Evolutionary conservation across 2,888 invertebrate species (phyloP), one percentile per base, ranked within the genome.

Genomic region (Aethes cnicana): DNA sequence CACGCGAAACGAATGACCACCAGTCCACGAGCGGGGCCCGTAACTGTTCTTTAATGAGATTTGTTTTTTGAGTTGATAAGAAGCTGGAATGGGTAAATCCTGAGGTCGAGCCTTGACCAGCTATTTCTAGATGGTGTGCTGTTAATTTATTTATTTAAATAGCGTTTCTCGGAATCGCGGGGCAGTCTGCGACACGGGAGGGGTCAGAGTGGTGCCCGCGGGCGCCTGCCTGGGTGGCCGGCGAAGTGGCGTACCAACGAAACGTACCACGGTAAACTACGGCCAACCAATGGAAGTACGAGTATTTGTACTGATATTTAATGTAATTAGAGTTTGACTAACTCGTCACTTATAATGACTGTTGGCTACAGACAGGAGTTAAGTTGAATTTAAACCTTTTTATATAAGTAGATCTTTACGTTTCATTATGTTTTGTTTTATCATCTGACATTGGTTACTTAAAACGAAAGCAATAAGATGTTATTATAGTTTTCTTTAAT

Each of bases 11-110:
- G 59, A 72, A 72, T 71, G 72, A 66, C 65, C 67, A 64, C 64
- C 68, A 65, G 66, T 64, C 70, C 61, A 61, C 62, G 58, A 69
- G 72, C 67, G 68, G 62, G 59, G 65, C 58, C 58, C 59, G 64
- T 81, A 82, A 81, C 82, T 79, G 81, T 81, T 71, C 63, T 62
- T 66, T 65, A 72, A 71, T 74, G 64, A 69, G 63, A 57, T 61
- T 62, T 63, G 65, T 65, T 63, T 68, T 62, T 56, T 47, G 46
- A 47, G 47, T 47, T 49, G 53, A 53, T 42, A 53, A 55, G 47
- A 53, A 49, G 49, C 44, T 20, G 37, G 25, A 36, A 30, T 12
- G 26, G 42, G 20, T 44, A 39, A 46, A 26, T 44, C 32, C 44
- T 25, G 44, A 20, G 14, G 3, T 25, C 37, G 37, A 28, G 26